Percentiles rank a stretch among this genome's conserved stretches.
phyloP scores from a whole-genome alignment of 2,888 invertebrate genomes.

The Trachelus troglodyta region DNA sequence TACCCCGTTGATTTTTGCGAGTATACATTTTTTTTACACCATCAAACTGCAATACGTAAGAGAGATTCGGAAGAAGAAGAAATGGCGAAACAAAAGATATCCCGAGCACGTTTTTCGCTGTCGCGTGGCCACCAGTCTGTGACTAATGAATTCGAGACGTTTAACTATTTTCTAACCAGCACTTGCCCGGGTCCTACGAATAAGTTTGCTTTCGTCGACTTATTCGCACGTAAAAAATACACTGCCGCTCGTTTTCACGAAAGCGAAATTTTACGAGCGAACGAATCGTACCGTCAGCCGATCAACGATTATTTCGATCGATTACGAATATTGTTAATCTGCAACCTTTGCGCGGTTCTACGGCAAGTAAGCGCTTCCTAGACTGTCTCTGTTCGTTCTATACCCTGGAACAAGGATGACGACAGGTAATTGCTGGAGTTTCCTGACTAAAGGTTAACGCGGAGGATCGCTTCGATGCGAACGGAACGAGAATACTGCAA shows the following conservation, averaged over 20 bases:
- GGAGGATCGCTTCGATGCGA: slow-evolving; percentile 25
- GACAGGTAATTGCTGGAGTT: not conserved
- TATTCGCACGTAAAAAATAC: not conserved
- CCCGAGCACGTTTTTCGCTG: not conserved
- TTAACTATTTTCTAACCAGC: not conserved
- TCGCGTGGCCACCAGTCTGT: not conserved
- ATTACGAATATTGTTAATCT: not conserved
- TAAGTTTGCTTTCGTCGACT: not conserved
- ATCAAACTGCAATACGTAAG: not conserved
- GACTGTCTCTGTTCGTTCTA: not conserved
- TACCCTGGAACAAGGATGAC: slow-evolving; percentile 17
- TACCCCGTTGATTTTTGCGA: not conserved
- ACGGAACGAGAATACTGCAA: slow-evolving; percentile 34
- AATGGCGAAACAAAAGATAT: not conserved
- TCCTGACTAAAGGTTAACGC: slow-evolving; percentile 37
- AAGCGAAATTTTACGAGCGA: not conserved
- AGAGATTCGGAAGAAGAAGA: not conserved
- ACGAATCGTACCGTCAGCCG: not conserved
- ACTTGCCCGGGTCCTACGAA: not conserved
- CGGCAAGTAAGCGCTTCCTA: not conserved
- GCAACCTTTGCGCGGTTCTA: not conserved
- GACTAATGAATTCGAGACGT: not conserved
- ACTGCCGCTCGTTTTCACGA: not conserved
- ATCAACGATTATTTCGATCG: not conserved
- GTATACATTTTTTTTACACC: not conserved